Evolutionary conservation across 2,797 vertebrate species (phyloP).

Genomic region (Mareca penelope): DNA sequence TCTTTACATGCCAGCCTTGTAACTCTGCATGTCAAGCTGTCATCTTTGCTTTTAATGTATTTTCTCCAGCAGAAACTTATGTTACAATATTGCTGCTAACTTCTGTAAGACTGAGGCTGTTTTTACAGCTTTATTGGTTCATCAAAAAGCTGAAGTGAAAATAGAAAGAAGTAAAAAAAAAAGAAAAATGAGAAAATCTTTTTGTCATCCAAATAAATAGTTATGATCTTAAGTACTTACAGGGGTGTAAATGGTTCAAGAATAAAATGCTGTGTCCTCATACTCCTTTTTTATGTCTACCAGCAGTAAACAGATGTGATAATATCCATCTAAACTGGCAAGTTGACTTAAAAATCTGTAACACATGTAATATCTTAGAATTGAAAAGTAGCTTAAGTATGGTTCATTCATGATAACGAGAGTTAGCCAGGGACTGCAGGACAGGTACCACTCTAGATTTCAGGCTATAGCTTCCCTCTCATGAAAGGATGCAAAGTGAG

Average conservation of each 20-base stretch:
- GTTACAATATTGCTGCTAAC: not conserved
- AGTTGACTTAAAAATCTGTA: not conserved
- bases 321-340: not conserved
- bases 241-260: not conserved
- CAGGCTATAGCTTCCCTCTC: not conserved
- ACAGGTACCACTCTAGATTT: not conserved
- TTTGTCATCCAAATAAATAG: not conserved
- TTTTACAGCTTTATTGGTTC: not conserved
- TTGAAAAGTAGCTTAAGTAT: not conserved
- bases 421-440: not conserved
- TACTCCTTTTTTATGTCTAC: not conserved
- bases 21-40: constrained; percentile 31
- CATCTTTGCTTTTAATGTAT: constrained; percentile 9
- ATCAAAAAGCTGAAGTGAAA: not conserved
- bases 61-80: not conserved
- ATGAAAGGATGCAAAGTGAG: not conserved
- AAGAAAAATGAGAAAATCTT: not conserved
- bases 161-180: not conserved
- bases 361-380: not conserved
- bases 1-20: not conserved
- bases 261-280: not conserved
- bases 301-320: not conserved
- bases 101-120: not conserved
- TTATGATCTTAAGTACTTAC: not conserved
- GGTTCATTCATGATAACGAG: not conserved